Base-by-base conservation (phyloP, 2,888 invertebrate species). In the Drosophila tanythrix region DNA sequence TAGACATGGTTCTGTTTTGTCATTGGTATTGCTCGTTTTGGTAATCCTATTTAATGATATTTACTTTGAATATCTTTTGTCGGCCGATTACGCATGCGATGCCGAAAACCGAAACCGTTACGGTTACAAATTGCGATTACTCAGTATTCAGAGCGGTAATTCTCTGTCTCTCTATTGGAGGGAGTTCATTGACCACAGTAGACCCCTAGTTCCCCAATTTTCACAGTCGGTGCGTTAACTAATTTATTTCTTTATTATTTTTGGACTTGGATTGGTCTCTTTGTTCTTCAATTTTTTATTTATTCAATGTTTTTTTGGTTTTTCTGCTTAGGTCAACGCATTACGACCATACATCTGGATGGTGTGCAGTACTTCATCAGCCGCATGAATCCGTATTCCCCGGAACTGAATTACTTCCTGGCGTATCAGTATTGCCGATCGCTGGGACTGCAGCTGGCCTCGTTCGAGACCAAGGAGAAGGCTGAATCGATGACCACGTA, bases 381-480 rank as follows among this genome's bases (percentile, higher is more conserved):
- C 88, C 94, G 97, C 91, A 97, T 97, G 97, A 97, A 97, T 93
- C 97, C 97, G 15, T 97, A 97, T 93, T 96, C 97, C 78, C 97
- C 97, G 35, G 96, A 97, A 93, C 94, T 97, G 77, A 97, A 97
- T 93, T 97, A 96, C 92, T 97, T 96, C 94, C 94, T 97, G 91
- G 97, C 97, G 56, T 97, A 97, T 93, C 97, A 97, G 91, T 97
- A 97, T 92, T 97, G 97, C 93, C 96, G 97, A 89, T 97, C 97
- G 66, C 94, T 97, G 90, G 97, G 97, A 29, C 94, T 97, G 81
- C 97, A 97, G 91, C 94, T 97, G 90, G 96, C 96, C 55, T 97
- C 97, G 18, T 97, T 97, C 90, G 97, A 97, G 93, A 97, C 97
- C 11, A 96, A 96, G 92, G 97, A 97, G 93, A 97, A 97, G 93